These are phyloP conservation scores for Automeris io DNA, from an alignment of 2,888 invertebrate genomes.

Conservation along the genomic window DNA sequence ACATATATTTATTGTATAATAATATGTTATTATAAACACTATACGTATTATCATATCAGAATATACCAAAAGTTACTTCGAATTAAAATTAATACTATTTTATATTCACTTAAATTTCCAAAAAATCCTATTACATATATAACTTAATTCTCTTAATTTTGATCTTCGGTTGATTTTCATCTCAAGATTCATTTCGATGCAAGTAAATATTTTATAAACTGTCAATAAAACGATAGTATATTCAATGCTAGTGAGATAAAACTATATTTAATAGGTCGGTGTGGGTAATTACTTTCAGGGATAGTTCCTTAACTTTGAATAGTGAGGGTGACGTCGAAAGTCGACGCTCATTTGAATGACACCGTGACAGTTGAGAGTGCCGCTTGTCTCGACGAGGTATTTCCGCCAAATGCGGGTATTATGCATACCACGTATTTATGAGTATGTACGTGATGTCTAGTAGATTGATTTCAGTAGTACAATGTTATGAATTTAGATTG, in stretches of 20 bases:
- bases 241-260: neutral
- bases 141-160: no score
- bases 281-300: slow-evolving; percentile 19
- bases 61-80: no score
- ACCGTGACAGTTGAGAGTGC: slow-evolving; percentile 13
- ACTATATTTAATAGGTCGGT: slow-evolving; percentile 6
- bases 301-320: slow-evolving; percentile 35
- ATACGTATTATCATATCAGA: no score
- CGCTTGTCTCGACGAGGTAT: slow-evolving; percentile 8
- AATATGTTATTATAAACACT: no score
- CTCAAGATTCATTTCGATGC: no score
- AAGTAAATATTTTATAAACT: no score
- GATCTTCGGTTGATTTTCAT: no score
- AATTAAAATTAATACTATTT: no score
- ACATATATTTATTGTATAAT: no score
- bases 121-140: no score
- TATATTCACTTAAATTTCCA: no score
- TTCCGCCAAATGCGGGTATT: slow-evolving; percentile 6
- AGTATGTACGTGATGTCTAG: neutral
- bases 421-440: slow-evolving; percentile 3
- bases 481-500: neutral
- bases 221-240: neutral
- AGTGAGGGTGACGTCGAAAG: slow-evolving; percentile 33
- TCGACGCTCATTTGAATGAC: slow-evolving; percentile 33
- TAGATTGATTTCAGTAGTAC: neutral